A percentile compares a stretch with the other conserved stretches of the same genome.
phyloP scores from a whole-genome alignment of 2,797 vertebrate species.

The Heliangelus exortis region DNA sequence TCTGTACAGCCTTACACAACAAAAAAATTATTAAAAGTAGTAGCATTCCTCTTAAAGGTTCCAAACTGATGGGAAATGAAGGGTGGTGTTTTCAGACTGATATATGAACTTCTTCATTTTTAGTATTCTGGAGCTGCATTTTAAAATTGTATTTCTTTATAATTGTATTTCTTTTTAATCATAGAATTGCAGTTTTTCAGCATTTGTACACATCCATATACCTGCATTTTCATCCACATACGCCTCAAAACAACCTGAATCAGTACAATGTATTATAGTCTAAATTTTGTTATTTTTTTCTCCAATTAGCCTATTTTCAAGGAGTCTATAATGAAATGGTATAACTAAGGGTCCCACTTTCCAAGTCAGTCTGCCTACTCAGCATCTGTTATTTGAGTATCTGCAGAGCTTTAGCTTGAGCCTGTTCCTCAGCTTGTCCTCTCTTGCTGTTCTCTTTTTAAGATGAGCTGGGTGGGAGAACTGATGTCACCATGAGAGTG shows the following conservation, averaged over 20 bases:
- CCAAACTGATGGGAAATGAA: too few relatives aligned
- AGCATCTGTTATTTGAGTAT: neutral
- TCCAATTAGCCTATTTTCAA: neutral
- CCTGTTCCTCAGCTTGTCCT: neutral
- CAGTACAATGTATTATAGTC: neutral
- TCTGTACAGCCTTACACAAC: too few relatives aligned
- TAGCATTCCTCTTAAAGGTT: too few relatives aligned
- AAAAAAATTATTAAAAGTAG: too few relatives aligned
- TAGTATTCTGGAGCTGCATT: too few relatives aligned
- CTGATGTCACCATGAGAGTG: neutral
- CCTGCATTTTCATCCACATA: too few relatives aligned
- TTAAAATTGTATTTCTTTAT: too few relatives aligned
- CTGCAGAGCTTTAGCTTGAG: neutral
- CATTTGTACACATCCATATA: too few relatives aligned
- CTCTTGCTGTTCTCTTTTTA: neutral
- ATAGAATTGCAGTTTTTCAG: too few relatives aligned
- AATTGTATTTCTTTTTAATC: too few relatives aligned
- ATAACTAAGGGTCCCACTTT: neutral
- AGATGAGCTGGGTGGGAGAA: neutral
- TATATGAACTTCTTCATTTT: too few relatives aligned
- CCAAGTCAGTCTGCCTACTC: neutral
- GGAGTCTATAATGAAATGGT: neutral
- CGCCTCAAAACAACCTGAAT: neutral
- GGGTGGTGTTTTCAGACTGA: too few relatives aligned
- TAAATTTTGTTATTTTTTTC: neutral